Conservation (phyloP, 2,797 vertebrate species). For the Ciconia nigra region DNA sequence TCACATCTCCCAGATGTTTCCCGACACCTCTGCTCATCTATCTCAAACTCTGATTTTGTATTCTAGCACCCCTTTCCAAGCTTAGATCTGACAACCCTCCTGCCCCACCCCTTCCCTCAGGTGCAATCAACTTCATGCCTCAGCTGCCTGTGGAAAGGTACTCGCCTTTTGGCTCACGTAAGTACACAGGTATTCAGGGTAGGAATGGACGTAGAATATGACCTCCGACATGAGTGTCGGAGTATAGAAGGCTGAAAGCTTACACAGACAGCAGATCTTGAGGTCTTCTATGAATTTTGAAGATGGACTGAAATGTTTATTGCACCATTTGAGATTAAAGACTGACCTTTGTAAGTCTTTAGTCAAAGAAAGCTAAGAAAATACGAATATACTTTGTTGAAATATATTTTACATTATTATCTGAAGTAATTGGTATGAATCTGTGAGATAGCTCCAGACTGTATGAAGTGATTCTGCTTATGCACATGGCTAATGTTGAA, state of each 20-base stretch:
- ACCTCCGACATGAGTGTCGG: background rate
- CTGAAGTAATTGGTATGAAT: background rate
- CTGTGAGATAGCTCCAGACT: background rate
- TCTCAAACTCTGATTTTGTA: background rate
- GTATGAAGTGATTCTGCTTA: background rate
- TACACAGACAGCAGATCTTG: background rate
- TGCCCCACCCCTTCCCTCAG: background rate
- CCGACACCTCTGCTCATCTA: background rate
- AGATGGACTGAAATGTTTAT: background rate
- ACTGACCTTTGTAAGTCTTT: background rate
- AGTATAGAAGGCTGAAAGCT: background rate
- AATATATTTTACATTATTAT: background rate
- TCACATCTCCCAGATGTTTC: background rate
- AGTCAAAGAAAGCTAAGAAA: background rate
- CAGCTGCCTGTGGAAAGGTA: background rate
- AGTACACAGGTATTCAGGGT: background rate
- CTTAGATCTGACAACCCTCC: background rate
- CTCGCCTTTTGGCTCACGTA: accelerated
- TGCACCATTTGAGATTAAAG: background rate
- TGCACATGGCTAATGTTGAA: background rate
- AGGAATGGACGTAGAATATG: background rate
- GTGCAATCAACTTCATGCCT: background rate
- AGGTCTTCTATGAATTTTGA: background rate
- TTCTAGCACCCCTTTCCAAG: background rate
- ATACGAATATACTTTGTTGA: background rate